Evolutionary conservation across 2,888 invertebrate species (phyloP), one percentile per base, ranked within the genome.

Genomic region (Pterostichus madidus): DNA sequence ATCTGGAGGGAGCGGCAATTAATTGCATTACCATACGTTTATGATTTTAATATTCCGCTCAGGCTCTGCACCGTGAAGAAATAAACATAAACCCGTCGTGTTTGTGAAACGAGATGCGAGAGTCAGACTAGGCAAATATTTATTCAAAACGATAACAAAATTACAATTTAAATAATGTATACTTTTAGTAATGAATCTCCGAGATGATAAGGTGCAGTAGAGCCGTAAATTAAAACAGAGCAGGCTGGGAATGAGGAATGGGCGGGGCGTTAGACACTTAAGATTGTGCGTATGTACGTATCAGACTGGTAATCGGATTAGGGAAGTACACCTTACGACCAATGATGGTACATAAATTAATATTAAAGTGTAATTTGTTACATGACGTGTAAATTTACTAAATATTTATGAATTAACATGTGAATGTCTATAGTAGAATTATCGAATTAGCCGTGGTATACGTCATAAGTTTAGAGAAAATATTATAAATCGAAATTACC

Each of bases 1-100:
- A 64, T 64, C 64, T 64, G 35, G 10, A 35, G 64, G 32, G 64
- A 35, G 64, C 31, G 64, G 64, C 64, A 64, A 64, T 64, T 64
- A 64, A 64, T 64, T 64, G 64, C 35, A 64, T 35, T 64, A 64
- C 64, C 64, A 64, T 64, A 35, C 64, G 64, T 64, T 64, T 64
- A 64, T 64, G 64, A 64, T 64, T 64, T 64, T 32, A 64, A 64
- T 64, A 35, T 64, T 31, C 64, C 13, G 64, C 35, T 35, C 32
- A 17, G 5, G 11, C 11, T 59, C 10, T 5, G 59, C 1, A 35
- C 6, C 31, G 31, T 4, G 59, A 59, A 64, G 35, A 13, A 35
- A 32, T 64, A 35, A 64, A 64, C 64, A 64, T 7, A 59, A 59
- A 32, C 35, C 49, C 3, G 39, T 8, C 39, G 39, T 7, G 39